These are phyloP conservation scores for Bos taurus DNA, from an alignment of 2,113 vertebrate genomes.

Conservation along the genomic window ARS-UCD2.0 NC_037331.1:36428001-36428500, in stretches of 20 bases:
- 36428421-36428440: neutral
- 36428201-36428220: slow-evolving; percentile 23
- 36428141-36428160: slow-evolving; percentile 37
- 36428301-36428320: neutral
- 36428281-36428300: neutral
- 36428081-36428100: slow-evolving; percentile 71
- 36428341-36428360: neutral
- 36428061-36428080: slow-evolving; percentile 75
- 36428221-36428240: slow-evolving; percentile 53
- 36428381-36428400: neutral
- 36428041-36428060: slow-evolving; percentile 77
- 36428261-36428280: neutral
- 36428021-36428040: slow-evolving; percentile 71
- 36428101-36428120: slow-evolving; percentile 62
- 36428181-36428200: slow-evolving; percentile 19
- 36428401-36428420: neutral
- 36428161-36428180: slow-evolving; percentile 15
- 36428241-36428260: neutral
- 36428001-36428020: slow-evolving; percentile 76
- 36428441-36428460: neutral
- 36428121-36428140: slow-evolving; percentile 66
- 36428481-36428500: neutral
- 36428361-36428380: neutral
- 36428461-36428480: neutral
- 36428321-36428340: neutral